Evolutionary conservation across 2,797 vertebrate genomes (phyloP).

Genomic region (Peromyscus melanophrys): DNA sequence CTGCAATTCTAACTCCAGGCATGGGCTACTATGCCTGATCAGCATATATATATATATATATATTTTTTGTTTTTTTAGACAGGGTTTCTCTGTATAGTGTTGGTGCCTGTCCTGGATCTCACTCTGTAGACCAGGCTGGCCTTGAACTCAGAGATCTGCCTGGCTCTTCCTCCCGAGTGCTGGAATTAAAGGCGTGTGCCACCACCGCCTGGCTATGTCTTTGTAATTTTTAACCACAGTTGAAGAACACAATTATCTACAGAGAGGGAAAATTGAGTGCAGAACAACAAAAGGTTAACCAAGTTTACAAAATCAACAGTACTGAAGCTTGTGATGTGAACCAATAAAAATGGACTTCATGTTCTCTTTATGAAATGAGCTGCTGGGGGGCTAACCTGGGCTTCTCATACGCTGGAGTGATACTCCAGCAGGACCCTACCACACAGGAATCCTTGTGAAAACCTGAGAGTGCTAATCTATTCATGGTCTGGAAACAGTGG

Average conservation of each 20-base stretch:
- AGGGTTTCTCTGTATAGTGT: too few relatives aligned
- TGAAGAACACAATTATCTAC: background rate
- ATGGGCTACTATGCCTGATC: background rate
- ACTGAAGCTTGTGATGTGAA: background rate
- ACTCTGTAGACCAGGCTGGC: too few relatives aligned
- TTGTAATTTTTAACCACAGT: background rate
- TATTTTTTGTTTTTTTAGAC: background rate
- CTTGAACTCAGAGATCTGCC: too few relatives aligned
- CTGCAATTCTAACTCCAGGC: background rate
- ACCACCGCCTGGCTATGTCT: background rate
- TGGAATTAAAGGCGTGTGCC: too few relatives aligned
- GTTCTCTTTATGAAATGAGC: background rate
- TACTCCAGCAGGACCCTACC: background rate
- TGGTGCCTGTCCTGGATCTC: too few relatives aligned
- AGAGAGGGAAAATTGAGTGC: background rate
- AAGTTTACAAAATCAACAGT: slow-evolving; percentile 16
- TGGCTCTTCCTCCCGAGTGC: too few relatives aligned
- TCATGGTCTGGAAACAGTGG: too few relatives aligned
- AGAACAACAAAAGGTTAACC: background rate
- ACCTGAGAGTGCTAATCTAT: background rate
- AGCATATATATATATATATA: too few relatives aligned
- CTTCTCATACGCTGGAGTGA: background rate
- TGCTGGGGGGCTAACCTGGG: background rate
- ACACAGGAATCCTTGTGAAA: background rate
- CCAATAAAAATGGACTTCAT: background rate